A percentile compares a stretch with the other conserved stretches of the same genome.
Evolutionary conservation across 1,140 invertebrate species (phyloP).

Genomic region (Ips typographus): DNA sequence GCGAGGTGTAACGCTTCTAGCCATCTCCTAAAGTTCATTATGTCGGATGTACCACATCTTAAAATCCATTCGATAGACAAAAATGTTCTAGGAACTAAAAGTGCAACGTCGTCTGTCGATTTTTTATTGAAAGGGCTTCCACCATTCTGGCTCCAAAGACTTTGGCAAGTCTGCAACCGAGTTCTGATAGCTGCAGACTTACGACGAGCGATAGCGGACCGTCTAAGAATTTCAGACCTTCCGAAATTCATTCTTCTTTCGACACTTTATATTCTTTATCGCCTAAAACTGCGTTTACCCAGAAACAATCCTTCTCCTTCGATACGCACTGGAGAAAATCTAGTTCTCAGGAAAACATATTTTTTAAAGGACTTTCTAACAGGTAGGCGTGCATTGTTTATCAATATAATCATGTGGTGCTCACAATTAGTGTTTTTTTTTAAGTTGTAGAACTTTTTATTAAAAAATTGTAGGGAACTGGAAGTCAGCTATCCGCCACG

Average conservation of each 20-base stretch:
- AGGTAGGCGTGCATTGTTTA: constrained; percentile 7
- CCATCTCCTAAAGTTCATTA: constrained; percentile 39
- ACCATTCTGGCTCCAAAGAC: constrained; percentile 47
- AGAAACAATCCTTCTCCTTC: constrained; percentile 35
- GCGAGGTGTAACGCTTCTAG: constrained; percentile 42
- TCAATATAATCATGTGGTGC: not conserved
- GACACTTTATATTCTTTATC: constrained; percentile 35
- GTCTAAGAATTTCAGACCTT: constrained; percentile 18
- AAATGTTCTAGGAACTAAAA: constrained; percentile 26
- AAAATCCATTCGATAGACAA: constrained; percentile 27
- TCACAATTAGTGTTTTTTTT: not conserved
- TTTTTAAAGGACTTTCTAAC: constrained; percentile 20
- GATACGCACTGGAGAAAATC: constrained; percentile 35
- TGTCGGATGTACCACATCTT: constrained; percentile 42
- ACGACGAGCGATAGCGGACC: constrained; percentile 38
- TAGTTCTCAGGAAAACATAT: constrained; percentile 25
- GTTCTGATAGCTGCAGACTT: constrained; percentile 19
- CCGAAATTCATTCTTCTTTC: constrained; percentile 36
- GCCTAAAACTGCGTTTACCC: constrained; percentile 23
- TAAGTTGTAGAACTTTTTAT: not conserved
- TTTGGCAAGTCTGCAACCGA: constrained; percentile 38
- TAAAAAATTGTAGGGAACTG: not conserved
- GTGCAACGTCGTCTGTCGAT: constrained; percentile 33
- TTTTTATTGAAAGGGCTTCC: constrained; percentile 32
- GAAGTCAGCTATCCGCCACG: constrained; percentile 10